phyloP scores from a whole-genome alignment of 1,140 invertebrate species.

The Drosophila willistoni region DNA sequence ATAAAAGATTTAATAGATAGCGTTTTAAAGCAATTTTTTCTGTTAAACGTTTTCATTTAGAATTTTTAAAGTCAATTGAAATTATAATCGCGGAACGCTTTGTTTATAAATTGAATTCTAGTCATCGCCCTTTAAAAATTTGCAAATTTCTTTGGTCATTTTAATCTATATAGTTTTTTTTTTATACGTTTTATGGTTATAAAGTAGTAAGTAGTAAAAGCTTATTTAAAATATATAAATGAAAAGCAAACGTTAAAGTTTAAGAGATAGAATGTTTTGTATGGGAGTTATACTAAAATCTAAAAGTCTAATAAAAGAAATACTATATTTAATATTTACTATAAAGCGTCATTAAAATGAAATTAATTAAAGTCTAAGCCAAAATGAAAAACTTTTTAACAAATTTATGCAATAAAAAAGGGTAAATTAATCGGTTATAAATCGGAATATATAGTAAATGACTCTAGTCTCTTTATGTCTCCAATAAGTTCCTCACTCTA shows the following conservation, averaged over 20 bases:
- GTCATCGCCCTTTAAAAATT: neutral
- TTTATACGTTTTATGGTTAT: conserved; percentile 51
- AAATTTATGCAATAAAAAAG: neutral
- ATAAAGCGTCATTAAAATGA: conserved; percentile 21
- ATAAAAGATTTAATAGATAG: too few relatives aligned
- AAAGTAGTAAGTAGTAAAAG: conserved; percentile 56
- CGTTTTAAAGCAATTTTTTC: too few relatives aligned
- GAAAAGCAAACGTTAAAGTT: conserved; percentile 67
- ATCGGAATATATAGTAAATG: too few relatives aligned
- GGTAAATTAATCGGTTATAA: neutral
- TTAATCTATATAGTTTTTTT: conserved; percentile 46
- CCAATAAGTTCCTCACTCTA: too few relatives aligned
- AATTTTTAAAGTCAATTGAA: too few relatives aligned
- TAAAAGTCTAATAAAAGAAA: conserved; percentile 16
- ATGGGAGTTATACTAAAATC: conserved; percentile 29
- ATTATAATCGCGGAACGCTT: too few relatives aligned
- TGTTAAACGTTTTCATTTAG: too few relatives aligned
- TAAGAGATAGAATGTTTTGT: conserved; percentile 32
- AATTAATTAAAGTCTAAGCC: neutral
- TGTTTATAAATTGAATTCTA: too few relatives aligned
- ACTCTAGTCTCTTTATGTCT: too few relatives aligned
- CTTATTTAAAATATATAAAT: conserved; percentile 42
- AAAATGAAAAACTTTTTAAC: neutral
- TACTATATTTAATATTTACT: conserved; percentile 23
- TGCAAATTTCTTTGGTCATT: conserved; percentile 34